Conservation (phyloP, 2,797 vertebrate species). For the Helostoma temminkii region DNA sequence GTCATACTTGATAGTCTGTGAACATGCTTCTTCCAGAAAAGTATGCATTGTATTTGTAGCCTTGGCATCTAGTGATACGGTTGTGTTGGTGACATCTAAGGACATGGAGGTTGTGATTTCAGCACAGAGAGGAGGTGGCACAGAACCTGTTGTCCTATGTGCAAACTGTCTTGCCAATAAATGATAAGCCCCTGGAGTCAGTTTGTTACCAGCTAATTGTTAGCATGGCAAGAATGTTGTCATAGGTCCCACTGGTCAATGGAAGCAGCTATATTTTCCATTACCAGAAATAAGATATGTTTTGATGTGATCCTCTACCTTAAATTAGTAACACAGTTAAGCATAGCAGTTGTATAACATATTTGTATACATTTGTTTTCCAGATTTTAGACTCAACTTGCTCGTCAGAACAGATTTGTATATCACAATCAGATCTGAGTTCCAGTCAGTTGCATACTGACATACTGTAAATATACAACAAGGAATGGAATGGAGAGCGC, state of each 20-base stretch:
- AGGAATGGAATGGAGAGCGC: neutral
- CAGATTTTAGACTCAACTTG: neutral
- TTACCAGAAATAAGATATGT: conserved; percentile 39
- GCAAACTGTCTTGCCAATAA: conserved; percentile 32
- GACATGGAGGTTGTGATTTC: conserved; percentile 27
- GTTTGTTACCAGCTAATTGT: conserved; percentile 59
- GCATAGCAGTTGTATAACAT: conserved; percentile 1
- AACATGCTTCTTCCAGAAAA: conserved; percentile 18
- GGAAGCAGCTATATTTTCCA: conserved; percentile 47
- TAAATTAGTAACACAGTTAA: conserved; percentile 34
- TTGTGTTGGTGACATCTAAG: conserved; percentile 37
- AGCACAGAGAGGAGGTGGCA: conserved; percentile 39
- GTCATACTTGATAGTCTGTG: conserved; percentile 1
- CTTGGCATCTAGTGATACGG: conserved; percentile 39
- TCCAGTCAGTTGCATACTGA: conserved; percentile 10
- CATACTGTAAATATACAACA: neutral
- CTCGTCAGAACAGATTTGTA: neutral
- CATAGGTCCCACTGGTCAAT: conserved; percentile 29
- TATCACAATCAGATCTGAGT: conserved; percentile 10
- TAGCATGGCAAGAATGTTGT: conserved; percentile 51
- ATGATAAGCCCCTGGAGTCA: conserved; percentile 36
- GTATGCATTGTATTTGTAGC: conserved; percentile 32
- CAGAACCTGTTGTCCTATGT: conserved; percentile 26
- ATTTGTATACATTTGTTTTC: neutral
- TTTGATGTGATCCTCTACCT: conserved; percentile 16